phyloP scores from a whole-genome alignment of 2,888 invertebrate species.

The Perdita meconis region DNA sequence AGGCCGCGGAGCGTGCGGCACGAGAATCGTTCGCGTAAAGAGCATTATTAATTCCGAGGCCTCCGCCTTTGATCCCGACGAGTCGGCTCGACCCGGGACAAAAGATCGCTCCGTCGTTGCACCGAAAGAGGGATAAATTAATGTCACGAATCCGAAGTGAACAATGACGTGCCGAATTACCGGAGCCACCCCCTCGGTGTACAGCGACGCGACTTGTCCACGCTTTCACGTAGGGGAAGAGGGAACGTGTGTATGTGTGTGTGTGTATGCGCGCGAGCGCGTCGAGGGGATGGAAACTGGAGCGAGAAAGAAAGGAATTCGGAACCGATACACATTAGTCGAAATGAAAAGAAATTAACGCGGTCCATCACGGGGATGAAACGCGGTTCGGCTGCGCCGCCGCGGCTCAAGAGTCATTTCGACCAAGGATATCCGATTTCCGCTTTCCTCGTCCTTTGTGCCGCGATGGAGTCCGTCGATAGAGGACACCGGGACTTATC shows the following conservation, averaged over 20 bases:
- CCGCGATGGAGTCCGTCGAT: background rate
- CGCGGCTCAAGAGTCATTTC: conserved; percentile 8
- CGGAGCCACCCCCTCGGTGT: conserved; percentile 13
- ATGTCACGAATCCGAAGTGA: conserved; percentile 56
- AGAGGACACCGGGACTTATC: conserved; percentile 5
- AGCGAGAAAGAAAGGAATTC: conserved; percentile 46
- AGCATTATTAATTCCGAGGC: conserved; percentile 52
- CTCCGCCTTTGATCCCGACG: conserved; percentile 52
- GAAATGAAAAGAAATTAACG: conserved; percentile 54
- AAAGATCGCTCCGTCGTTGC: conserved; percentile 31
- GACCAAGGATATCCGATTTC: conserved; percentile 22
- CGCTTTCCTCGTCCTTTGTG: conserved; percentile 7
- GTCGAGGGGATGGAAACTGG: conserved; percentile 33
- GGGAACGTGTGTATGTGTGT: no score
- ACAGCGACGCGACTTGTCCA: background rate
- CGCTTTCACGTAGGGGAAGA: background rate
- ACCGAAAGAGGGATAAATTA: conserved; percentile 54
- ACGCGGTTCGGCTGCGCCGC: background rate
- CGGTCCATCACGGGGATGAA: conserved; percentile 45
- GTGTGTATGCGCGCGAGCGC: background rate
- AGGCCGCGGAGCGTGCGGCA: conserved; percentile 2
- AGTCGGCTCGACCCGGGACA: conserved; percentile 38
- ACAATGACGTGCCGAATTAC: conserved; percentile 58
- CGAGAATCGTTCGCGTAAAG: conserved; percentile 47
- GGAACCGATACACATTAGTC: conserved; percentile 50